phyloP scores from a whole-genome alignment of 2,113 vertebrate genomes.

The Crocuta crocuta region DNA sequence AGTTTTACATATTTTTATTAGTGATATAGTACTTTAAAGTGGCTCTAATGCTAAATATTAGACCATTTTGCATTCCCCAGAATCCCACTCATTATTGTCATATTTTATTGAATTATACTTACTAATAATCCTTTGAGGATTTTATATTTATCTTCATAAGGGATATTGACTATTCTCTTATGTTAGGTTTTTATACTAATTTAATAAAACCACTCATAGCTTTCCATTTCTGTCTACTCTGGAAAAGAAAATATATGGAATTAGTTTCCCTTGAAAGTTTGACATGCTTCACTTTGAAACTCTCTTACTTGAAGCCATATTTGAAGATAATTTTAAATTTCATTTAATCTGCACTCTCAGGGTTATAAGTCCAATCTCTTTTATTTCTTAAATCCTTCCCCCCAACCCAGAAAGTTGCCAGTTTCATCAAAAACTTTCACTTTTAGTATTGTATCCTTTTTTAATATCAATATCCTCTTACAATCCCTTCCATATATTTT shows the following conservation, averaged over 20 bases:
- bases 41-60: background rate
- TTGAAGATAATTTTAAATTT: slow-evolving; percentile 42
- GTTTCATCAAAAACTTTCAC: background rate
- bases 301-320: background rate
- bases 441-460: background rate
- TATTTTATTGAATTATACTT: slow-evolving; percentile 33
- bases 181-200: background rate
- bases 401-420: background rate
- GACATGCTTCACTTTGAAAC: slow-evolving; percentile 23
- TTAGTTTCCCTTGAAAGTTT: background rate
- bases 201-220: background rate
- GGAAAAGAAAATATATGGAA: background rate
- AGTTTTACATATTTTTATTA: background rate
- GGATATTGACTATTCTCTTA: background rate
- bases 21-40: background rate
- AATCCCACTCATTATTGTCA: background rate
- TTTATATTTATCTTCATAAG: slow-evolving; percentile 18
- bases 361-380: background rate
- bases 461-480: background rate
- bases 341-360: background rate
- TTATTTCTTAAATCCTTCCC: background rate
- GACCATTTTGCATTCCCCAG: background rate
- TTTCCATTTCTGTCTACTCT: slow-evolving; percentile 24
- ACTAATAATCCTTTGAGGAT: background rate
- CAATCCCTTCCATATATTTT: background rate